A percentile compares a stretch with the other conserved stretches of the same genome.
Conservation (phyloP, 1,140 invertebrate species). For the Drosophila insularis region DNA sequence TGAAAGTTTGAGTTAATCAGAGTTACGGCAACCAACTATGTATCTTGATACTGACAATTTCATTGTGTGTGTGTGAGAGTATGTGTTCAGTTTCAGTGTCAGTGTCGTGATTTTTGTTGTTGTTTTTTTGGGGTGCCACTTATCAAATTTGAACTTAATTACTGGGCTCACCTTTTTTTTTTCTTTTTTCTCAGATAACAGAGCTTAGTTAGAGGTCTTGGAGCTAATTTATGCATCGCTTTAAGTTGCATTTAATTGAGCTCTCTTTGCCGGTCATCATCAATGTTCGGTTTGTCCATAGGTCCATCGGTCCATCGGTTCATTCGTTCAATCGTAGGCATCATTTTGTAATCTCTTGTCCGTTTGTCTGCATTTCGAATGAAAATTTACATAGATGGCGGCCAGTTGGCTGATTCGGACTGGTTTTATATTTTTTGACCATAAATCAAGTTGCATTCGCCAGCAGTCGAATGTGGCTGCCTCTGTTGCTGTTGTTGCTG, state of each 20-base stretch:
- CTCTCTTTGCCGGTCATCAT: conserved; percentile 26
- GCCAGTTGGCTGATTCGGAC: conserved; percentile 3
- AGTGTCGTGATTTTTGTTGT: conserved; percentile 1
- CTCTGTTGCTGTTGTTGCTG: background rate
- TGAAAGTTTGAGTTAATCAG: conserved; percentile 49
- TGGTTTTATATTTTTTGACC: conserved; percentile 13
- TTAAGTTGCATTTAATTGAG: conserved; percentile 56
- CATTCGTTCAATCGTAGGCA: background rate
- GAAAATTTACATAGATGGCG: conserved; percentile 47
- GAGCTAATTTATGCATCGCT: conserved; percentile 69
- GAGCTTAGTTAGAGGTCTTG: background rate
- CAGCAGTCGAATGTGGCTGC: conserved; percentile 25
- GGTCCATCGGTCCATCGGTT: background rate
- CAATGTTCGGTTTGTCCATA: background rate
- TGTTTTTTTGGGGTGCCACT: conserved; percentile 45
- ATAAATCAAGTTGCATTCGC: conserved; percentile 76
- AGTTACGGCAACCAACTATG: conserved; percentile 19
- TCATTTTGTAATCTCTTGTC: conserved; percentile 60
- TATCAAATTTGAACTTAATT: conserved; percentile 76
- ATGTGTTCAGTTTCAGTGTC: conserved; percentile 16
- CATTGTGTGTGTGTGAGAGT: conserved; percentile 34
- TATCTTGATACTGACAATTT: conserved; percentile 44
- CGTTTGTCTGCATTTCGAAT: conserved; percentile 14
- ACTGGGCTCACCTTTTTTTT: conserved; percentile 45
- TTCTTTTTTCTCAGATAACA: conserved; percentile 46